These are phyloP conservation scores for Eurystomus glaucurus DNA, from an alignment of 2,797 vertebrate species.

Conservation along the genomic window DNA sequence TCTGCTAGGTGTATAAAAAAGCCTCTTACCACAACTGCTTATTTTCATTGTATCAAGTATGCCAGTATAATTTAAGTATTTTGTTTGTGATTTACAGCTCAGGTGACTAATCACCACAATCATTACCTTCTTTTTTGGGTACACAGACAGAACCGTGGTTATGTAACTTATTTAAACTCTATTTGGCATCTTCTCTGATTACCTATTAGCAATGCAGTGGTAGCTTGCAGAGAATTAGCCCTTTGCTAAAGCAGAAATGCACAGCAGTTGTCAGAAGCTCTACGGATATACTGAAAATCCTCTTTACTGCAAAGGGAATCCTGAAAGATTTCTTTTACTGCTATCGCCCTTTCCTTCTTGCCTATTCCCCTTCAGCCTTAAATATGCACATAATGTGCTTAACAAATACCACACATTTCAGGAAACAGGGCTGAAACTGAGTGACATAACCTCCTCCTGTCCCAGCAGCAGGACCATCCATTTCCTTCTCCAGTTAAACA, in stretches of 20 bases:
- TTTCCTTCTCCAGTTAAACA: background rate
- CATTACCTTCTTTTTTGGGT: conserved; percentile 4
- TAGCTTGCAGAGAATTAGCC: background rate
- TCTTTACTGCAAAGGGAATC: background rate
- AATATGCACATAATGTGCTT: background rate
- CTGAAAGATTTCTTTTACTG: background rate
- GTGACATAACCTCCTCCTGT: background rate
- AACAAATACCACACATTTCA: background rate
- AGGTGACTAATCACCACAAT: conserved; percentile 32
- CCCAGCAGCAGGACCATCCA: background rate
- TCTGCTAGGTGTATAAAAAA: background rate
- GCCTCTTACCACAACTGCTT: background rate
- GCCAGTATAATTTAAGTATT: background rate
- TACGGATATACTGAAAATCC: background rate
- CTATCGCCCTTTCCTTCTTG: background rate
- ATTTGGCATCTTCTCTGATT: background rate
- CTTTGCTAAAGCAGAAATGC: background rate
- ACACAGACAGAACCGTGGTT: conserved; percentile 39
- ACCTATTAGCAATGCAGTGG: background rate
- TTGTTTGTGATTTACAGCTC: conserved; percentile 34
- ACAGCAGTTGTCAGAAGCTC: background rate
- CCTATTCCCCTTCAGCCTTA: background rate
- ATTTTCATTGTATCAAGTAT: background rate
- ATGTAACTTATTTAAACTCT: conserved; percentile 33
- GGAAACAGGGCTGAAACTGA: background rate